Conservation (phyloP, 2,797 vertebrate species). For the Uromys caudimaculatus region DNA sequence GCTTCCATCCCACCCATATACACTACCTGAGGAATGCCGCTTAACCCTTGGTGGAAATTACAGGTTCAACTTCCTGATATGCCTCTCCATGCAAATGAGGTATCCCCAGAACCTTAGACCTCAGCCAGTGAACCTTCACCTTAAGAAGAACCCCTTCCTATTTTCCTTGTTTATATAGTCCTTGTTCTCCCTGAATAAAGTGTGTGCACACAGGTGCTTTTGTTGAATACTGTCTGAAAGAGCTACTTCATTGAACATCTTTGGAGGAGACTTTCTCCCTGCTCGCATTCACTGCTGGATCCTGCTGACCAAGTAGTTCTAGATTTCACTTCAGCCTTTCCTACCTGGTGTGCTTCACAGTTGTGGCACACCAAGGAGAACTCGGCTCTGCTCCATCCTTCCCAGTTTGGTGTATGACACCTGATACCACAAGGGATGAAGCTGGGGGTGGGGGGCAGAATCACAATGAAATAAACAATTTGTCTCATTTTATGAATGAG, state of each 20-base stretch:
- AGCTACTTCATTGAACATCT: background rate
- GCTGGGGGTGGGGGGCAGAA: background rate
- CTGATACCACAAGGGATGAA: background rate
- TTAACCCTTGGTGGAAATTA: background rate
- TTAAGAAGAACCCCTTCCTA: background rate
- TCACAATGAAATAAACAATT: constrained; percentile 46
- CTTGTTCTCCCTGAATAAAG: background rate
- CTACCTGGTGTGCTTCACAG: no score
- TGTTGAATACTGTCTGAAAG: background rate
- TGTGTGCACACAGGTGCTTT: background rate
- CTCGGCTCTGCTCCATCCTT: background rate
- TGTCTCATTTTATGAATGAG: background rate
- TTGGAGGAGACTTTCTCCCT: background rate
- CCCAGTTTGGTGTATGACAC: background rate
- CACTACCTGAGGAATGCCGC: background rate
- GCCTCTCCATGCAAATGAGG: background rate
- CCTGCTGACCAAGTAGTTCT: background rate
- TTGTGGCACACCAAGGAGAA: background rate
- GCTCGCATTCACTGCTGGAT: background rate
- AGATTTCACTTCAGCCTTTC: background rate
- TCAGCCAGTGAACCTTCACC: background rate
- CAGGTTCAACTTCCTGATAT: background rate
- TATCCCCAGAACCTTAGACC: background rate
- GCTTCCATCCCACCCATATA: background rate
- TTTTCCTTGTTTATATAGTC: background rate